phyloP scores from a whole-genome alignment of 2,113 vertebrate genomes.

The Montifringilla adamsi region DNA sequence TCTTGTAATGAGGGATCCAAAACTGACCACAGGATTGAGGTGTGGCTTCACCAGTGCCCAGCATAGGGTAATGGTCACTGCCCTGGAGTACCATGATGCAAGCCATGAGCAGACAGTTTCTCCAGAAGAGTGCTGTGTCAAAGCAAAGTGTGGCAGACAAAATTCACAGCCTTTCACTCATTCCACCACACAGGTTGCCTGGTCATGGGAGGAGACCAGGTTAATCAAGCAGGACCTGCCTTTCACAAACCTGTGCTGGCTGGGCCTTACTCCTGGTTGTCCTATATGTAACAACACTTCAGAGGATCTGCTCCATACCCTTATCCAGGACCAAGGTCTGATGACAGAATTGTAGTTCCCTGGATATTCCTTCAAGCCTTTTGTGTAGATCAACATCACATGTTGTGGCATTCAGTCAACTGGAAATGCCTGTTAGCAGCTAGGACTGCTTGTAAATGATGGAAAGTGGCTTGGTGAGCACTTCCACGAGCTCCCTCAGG shows the following conservation, averaged over 20 bases:
- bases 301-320: too few species aligned
- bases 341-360: not conserved
- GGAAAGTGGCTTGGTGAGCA: not conserved
- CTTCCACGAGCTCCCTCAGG: not conserved
- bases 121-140: not conserved
- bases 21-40: not conserved
- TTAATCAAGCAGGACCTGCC: not conserved
- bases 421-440: not conserved
- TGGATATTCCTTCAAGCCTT: not conserved
- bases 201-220: not conserved
- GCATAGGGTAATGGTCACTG: not conserved
- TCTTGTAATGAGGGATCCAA: not conserved
- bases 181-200: not conserved
- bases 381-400: not conserved
- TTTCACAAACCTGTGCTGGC: not conserved
- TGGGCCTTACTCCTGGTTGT: not conserved
- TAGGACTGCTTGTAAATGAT: not conserved
- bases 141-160: too few species aligned
- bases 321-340: not conserved
- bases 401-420: not conserved
- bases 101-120: not conserved
- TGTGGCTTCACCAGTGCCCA: not conserved
- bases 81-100: not conserved
- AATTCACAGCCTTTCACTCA: not conserved
- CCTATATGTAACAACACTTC: accelerated